phyloP scores from a whole-genome alignment of 1,140 invertebrate species.

The Pseudomyrmex concolor region DNA sequence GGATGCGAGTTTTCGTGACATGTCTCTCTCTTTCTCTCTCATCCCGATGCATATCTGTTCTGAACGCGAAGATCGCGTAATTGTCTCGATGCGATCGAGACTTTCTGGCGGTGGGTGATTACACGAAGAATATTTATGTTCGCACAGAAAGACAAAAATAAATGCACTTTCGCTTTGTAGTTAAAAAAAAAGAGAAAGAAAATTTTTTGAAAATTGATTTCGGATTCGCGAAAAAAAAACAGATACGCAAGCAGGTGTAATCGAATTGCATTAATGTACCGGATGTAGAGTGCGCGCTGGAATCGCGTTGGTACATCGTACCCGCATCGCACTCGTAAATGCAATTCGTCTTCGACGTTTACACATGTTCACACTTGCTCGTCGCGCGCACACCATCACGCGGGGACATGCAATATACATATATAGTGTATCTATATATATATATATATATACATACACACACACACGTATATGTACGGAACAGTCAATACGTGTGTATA shows the following conservation, averaged over 20 bases:
- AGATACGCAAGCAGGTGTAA: constrained; percentile 54
- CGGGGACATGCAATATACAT: background rate
- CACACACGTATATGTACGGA: background rate
- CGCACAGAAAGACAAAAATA: background rate
- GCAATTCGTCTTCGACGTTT: constrained; percentile 41
- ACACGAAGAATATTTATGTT: background rate
- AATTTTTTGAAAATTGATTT: background rate
- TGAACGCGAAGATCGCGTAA: background rate
- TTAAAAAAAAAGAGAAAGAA: too few species aligned
- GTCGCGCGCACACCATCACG: constrained; percentile 3
- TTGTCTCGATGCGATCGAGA: background rate
- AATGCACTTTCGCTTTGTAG: too few species aligned
- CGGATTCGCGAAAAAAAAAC: background rate
- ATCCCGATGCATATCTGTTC: background rate
- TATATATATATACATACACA: background rate
- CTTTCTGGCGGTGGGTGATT: background rate
- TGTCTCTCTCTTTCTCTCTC: constrained; percentile 22
- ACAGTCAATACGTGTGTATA: constrained; percentile 10
- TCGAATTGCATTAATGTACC: constrained; percentile 54
- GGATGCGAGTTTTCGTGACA: constrained; percentile 51
- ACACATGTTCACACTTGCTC: constrained; percentile 49
- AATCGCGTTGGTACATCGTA: constrained; percentile 46
- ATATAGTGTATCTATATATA: too few species aligned
- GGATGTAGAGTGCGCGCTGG: constrained; percentile 48
- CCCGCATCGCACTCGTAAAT: constrained; percentile 41